A percentile compares a stretch with the other conserved stretches of the same genome.
Conservation (phyloP, 2,888 invertebrate species). For the Pachydiplax longipennis region DNA sequence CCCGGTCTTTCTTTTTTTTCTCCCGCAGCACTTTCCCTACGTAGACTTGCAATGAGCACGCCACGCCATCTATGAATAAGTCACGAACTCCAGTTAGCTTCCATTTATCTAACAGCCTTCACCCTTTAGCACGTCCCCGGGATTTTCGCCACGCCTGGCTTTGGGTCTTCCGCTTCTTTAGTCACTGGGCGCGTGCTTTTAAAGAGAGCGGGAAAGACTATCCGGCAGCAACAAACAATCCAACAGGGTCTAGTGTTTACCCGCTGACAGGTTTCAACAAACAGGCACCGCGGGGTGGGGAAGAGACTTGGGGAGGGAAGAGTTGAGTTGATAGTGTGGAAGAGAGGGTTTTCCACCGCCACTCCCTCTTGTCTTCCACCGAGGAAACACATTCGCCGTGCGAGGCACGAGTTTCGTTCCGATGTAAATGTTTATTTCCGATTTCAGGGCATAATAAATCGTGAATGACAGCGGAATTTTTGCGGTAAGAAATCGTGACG, state of each 20-base stretch:
- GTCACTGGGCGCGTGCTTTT: neutral
- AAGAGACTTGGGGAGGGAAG: neutral
- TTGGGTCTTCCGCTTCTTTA: neutral
- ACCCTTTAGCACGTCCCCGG: neutral
- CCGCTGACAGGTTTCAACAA: slow-evolving; percentile 37
- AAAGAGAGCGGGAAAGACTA: neutral
- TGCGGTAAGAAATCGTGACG: no score
- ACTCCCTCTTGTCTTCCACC: no score
- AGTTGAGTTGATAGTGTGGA: neutral
- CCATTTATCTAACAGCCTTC: neutral
- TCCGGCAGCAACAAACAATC: slow-evolving; percentile 16
- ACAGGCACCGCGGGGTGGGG: neutral
- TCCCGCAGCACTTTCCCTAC: neutral
- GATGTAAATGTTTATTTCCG: no score
- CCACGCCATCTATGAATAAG: neutral
- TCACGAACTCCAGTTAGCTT: neutral
- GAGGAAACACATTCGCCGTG: no score
- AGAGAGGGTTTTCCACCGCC: neutral
- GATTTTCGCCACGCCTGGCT: neutral
- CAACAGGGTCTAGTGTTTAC: slow-evolving; percentile 19
- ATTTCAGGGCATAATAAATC: no score
- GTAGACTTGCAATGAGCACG: neutral
- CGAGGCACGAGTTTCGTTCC: no score
- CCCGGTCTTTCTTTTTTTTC: neutral
- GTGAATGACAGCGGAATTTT: no score